Evolutionary conservation across 2,113 vertebrate genomes (phyloP).

Genomic region (Petroica traversi): DNA sequence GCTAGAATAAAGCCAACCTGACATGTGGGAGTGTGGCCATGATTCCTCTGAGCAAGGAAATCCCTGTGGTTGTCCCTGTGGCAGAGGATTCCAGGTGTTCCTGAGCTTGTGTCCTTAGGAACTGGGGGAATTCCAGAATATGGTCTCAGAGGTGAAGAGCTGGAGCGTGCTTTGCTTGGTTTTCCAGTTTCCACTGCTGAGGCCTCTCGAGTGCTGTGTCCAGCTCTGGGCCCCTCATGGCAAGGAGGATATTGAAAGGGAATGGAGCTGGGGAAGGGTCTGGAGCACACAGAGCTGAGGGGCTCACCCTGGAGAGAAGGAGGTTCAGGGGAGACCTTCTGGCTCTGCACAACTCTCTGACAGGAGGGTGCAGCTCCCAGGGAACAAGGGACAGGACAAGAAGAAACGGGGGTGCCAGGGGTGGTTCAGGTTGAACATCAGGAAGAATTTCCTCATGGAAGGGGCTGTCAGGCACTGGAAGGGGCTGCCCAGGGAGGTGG

Average conservation of each 20-base stretch:
- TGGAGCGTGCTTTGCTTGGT: background rate
- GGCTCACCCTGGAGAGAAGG: background rate
- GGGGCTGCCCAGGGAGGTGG: background rate
- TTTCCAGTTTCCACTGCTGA: background rate
- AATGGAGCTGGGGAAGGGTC: background rate
- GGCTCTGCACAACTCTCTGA: background rate
- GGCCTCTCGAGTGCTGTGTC: background rate
- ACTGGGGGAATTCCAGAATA: background rate
- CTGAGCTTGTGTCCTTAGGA: background rate
- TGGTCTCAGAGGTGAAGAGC: background rate
- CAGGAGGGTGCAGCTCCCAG: background rate
- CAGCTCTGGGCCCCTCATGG: background rate
- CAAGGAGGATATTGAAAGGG: background rate
- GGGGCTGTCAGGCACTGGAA: background rate
- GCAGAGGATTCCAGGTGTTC: background rate
- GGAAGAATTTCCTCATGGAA: background rate
- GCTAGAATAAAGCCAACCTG: conserved; percentile 57
- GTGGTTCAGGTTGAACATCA: background rate
- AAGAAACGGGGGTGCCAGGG: accelerated
- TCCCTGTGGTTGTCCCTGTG: background rate
- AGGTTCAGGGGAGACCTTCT: background rate
- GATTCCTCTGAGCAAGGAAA: background rate
- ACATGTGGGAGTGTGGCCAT: accelerated
- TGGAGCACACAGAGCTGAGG: background rate
- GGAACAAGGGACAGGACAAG: background rate